Evolutionary conservation across 2,113 vertebrate genomes (phyloP).

Genomic region (Gulo gulo): DNA sequence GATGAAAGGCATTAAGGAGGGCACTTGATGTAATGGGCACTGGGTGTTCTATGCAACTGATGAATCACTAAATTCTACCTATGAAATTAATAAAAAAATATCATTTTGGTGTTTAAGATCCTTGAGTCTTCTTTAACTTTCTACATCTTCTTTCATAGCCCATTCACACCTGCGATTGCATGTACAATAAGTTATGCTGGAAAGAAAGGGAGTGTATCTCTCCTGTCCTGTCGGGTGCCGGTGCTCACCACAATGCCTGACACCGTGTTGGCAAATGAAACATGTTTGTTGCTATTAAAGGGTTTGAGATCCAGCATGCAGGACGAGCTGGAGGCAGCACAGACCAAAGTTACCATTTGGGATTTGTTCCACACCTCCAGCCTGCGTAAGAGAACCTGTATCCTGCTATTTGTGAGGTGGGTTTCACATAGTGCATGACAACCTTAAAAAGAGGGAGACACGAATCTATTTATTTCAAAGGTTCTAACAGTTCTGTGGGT

Average conservation of each 20-base stretch:
- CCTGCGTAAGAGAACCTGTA: neutral
- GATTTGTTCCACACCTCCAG: neutral
- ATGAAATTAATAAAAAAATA: neutral
- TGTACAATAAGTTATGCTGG: neutral
- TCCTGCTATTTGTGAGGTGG: conserved; percentile 26
- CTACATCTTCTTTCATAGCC: neutral
- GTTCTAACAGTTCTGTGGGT: neutral
- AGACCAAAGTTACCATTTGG: neutral
- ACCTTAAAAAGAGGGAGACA: neutral
- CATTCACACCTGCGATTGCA: neutral
- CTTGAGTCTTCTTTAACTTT: neutral
- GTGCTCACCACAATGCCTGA: neutral
- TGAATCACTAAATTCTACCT: neutral
- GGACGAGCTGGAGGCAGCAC: conserved; percentile 3
- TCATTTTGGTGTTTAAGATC: neutral
- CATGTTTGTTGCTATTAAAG: conserved; percentile 12
- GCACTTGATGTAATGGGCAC: neutral
- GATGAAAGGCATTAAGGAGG: neutral
- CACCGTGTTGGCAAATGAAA: neutral
- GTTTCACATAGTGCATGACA: neutral
- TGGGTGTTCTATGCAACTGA: neutral
- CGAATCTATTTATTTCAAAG: neutral
- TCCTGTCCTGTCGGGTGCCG: neutral
- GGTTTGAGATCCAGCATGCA: neutral
- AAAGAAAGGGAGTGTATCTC: neutral